Percentiles rank a stretch among this genome's conserved stretches.
Conservation (phyloP, 2,113 vertebrate genomes). For the Progne subis region DNA sequence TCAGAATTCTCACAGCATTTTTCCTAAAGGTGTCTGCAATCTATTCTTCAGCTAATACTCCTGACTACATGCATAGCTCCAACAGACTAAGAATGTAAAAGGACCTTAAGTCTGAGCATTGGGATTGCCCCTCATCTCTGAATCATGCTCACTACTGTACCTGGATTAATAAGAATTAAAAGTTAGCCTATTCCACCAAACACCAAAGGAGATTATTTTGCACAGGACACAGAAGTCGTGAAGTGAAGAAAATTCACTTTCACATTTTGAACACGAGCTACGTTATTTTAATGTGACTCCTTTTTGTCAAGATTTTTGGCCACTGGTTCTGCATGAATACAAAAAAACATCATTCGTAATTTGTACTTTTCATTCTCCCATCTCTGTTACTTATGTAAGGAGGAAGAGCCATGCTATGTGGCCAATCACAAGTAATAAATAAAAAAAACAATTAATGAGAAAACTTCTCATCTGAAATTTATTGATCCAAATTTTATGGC, state of each 20-base stretch:
- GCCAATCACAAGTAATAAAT: neutral
- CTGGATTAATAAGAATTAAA: neutral
- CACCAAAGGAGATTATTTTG: neutral
- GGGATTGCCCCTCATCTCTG: neutral
- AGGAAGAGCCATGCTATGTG: neutral
- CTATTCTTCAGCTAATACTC: neutral
- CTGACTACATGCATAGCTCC: neutral
- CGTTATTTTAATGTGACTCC: neutral
- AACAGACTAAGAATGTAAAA: neutral
- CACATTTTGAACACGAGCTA: neutral
- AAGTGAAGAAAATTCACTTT: neutral
- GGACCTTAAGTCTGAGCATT: neutral
- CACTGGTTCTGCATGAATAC: neutral
- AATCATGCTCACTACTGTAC: neutral
- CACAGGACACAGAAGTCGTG: neutral
- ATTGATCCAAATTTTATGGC: neutral
- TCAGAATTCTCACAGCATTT: neutral
- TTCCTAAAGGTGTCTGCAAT: neutral
- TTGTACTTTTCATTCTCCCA: neutral
- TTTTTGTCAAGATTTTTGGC: neutral
- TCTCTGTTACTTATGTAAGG: neutral
- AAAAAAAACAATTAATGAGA: neutral
- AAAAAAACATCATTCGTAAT: neutral
- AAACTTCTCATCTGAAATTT: neutral
- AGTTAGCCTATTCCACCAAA: neutral